Evolutionary conservation across 2,113 vertebrate species (phyloP).

Genomic region (Macquaria ambigua): DNA sequence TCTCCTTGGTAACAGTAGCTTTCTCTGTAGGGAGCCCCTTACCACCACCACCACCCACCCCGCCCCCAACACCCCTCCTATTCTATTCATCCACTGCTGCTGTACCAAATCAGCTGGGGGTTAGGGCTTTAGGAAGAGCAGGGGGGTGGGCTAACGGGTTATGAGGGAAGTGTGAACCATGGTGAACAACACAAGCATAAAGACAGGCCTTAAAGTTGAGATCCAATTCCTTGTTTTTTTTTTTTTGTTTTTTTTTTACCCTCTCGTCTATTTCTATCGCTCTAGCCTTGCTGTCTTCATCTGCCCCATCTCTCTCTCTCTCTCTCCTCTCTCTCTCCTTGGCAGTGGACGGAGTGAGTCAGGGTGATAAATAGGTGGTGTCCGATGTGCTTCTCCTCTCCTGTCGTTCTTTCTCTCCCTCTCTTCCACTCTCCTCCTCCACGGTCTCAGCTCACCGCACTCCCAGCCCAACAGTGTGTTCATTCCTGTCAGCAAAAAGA

Average conservation of each 20-base stretch:
- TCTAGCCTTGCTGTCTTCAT: constrained; percentile 61
- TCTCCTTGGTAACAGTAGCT: constrained; percentile 79
- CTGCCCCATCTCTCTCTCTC: constrained; percentile 34
- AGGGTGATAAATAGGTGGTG: constrained; percentile 82
- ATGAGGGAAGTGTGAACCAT: constrained; percentile 48
- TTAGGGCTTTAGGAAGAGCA: constrained; percentile 48
- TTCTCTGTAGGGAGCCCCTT: constrained; percentile 68
- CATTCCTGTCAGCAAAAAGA: constrained; percentile 79
- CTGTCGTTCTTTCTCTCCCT: constrained; percentile 70
- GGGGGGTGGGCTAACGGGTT: constrained; percentile 45
- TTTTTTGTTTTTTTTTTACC: not conserved
- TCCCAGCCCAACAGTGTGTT: constrained; percentile 71
- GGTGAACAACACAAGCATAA: constrained; percentile 53
- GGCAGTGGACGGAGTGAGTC: constrained; percentile 72
- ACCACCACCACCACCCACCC: constrained; percentile 47
- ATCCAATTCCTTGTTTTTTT: constrained; percentile 38
- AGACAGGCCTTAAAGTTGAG: constrained; percentile 64
- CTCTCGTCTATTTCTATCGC: constrained; percentile 40
- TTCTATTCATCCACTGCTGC: constrained; percentile 69
- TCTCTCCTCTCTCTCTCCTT: constrained; percentile 54
- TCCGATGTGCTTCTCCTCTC: constrained; percentile 77
- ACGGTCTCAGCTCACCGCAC: constrained; percentile 69
- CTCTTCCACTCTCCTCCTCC: constrained; percentile 59
- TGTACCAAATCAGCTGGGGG: constrained; percentile 71
- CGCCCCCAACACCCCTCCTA: constrained; percentile 46